Evolutionary conservation across 2,113 vertebrate species (phyloP), one percentile per base, ranked within the genome.

Genomic region (Periophthalmodon schlosseri): DNA sequence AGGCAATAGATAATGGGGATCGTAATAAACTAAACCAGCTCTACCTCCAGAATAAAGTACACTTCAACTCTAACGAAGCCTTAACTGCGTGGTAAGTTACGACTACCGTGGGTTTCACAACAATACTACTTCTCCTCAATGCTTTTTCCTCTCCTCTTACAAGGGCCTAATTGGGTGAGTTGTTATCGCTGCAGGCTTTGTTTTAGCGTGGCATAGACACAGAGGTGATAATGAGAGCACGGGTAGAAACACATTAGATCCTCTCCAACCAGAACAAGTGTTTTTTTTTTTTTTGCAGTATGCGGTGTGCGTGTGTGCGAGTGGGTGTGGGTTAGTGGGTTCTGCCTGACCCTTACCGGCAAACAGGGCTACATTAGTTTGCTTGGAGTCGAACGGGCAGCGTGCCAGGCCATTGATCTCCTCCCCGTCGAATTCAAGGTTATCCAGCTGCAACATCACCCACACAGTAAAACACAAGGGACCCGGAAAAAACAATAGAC

Each of bases 331-430:
- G 88, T 2, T 63, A 47, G 36, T 58, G 69, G 74, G 33, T 68
- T 76, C n/a, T 56, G 82, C 86, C 20, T 65, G 86, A 93, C 87
- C 85, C 95, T 92, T 95, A 99, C 98, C 97, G 86, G 97, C 97
- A 88, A 99, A 99, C 74, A 99, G 96, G 86, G 98, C 98, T 79
- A 99, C 97, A 21, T 99, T 99, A 94, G 97, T 99, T 95, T 99
- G 98, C 94, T 94, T 97, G 92, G 97, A 95, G 94, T 99, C 98
- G 91, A 99, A 99, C 1, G 98, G 98, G 95, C 98, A 99, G 65
- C 97, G 95, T 81, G 97, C 98, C 95, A 99, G 93, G 73, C 98
- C 98, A 84, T 96, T 99, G 91, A 99, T 98, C 95, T 99, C 98
- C 89, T 99, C 97, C 69, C 97, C 97, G 80, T 99, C 97, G 90